A percentile compares a stretch with the other conserved stretches of the same genome.
Evolutionary conservation across 2,888 invertebrate species (phyloP).

Genomic region (Girardia tigrina): DNA sequence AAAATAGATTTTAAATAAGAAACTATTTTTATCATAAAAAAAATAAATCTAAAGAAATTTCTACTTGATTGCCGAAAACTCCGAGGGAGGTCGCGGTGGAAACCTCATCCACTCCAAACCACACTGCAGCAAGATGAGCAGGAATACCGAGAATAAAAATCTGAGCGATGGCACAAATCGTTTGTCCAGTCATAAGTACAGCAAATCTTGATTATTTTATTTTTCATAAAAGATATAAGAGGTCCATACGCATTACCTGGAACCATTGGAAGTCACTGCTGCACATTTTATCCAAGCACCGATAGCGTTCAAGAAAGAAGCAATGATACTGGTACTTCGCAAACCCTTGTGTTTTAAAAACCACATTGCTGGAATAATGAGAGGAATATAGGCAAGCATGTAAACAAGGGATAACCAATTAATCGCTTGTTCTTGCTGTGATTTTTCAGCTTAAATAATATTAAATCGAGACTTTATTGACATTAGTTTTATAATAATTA

Average conservation of each 20-base stretch:
- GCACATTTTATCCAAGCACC: constrained; percentile 63
- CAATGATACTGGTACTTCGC: constrained; percentile 43
- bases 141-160: constrained; percentile 84
- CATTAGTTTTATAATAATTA: no score
- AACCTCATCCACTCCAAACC: constrained; percentile 91
- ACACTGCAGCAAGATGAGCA: constrained; percentile 75
- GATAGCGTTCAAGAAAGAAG: constrained; percentile 57
- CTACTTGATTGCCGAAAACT: constrained; percentile 90
- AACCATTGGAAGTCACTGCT: constrained; percentile 61
- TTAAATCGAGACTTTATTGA: no score
- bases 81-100: constrained; percentile 91
- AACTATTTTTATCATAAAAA: no score
- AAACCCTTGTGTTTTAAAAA: constrained; percentile 71
- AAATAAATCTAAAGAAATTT: no score
- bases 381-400: constrained; percentile 88
- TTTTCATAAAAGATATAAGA: no score
- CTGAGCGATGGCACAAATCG: constrained; percentile 64
- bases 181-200: constrained; percentile 58
- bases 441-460: constrained; percentile 56
- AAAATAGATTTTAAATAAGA: no score
- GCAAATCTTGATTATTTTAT: no score
- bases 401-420: constrained; percentile 96
- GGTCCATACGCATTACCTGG: no score
- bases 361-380: constrained; percentile 92
- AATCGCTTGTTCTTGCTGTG: constrained; percentile 54